Percentiles rank a stretch among this genome's conserved stretches.
These are phyloP conservation scores for Paramuricea clavata DNA, from an alignment of 92 coral and sea anemone genomes.

Conservation along the genomic window DNA sequence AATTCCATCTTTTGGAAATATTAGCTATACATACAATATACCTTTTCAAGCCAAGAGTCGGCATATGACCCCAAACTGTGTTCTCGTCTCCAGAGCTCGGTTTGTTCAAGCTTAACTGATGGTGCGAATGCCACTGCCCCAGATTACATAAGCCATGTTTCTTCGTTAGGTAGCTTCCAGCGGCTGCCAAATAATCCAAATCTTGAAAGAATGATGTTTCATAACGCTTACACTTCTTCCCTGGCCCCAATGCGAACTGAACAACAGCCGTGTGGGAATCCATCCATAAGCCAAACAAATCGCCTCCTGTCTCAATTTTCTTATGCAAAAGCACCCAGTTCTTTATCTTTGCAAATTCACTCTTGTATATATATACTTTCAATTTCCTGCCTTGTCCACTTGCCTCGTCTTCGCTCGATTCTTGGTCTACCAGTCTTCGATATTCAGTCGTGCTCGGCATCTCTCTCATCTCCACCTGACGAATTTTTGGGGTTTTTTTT, in stretches of 20 bases:
- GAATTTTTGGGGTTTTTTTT: no score
- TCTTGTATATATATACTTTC: slow-evolving; percentile 69
- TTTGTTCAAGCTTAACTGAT: slow-evolving; percentile 71
- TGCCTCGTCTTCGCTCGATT: neutral
- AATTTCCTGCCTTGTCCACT: slow-evolving; percentile 1
- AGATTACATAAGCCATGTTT: slow-evolving; percentile 85
- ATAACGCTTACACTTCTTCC: slow-evolving; percentile 67
- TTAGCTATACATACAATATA: slow-evolving; percentile 86
- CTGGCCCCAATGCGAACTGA: slow-evolving; percentile 89
- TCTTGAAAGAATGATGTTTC: slow-evolving; percentile 81
- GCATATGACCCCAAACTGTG: slow-evolving; percentile 92
- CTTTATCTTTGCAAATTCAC: slow-evolving; percentile 67
- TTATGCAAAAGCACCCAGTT: slow-evolving; percentile 69
- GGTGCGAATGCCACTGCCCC: slow-evolving; percentile 99
- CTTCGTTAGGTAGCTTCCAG: slow-evolving; percentile 69
- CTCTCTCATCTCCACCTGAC: no score
- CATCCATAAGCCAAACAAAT: slow-evolving; percentile 87
- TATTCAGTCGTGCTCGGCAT: neutral
- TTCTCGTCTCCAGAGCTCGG: slow-evolving; percentile 90
- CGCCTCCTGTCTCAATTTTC: slow-evolving; percentile 89
- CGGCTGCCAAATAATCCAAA: slow-evolving; percentile 70
- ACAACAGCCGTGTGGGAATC: slow-evolving; percentile 79
- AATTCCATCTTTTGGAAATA: neutral
- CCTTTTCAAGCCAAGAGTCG: slow-evolving; percentile 69
- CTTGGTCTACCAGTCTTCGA: neutral